Conservation (phyloP, 2,888 invertebrate species). For the Pristionchus maxplancki region DNA sequence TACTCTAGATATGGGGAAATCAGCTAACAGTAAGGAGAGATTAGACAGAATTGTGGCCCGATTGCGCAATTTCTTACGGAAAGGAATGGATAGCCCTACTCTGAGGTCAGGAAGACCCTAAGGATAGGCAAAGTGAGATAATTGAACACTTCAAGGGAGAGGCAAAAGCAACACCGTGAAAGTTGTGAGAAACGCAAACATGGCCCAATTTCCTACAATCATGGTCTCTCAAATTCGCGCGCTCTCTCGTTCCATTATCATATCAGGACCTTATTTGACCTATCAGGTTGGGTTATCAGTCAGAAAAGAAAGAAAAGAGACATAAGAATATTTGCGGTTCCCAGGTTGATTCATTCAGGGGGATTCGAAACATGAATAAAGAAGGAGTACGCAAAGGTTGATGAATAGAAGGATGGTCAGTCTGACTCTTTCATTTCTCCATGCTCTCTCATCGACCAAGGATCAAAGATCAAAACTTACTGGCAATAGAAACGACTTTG, state of each 20-base stretch:
- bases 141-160: slow-evolving; percentile 13
- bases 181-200: slow-evolving; percentile 35
- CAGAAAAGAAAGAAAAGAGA: neutral
- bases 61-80: slow-evolving; percentile 18
- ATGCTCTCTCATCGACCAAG: too few species aligned
- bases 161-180: slow-evolving; percentile 22
- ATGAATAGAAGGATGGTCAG: neutral
- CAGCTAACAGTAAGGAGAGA: neutral
- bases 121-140: neutral
- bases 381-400: neutral
- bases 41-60: neutral
- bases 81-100: neutral
- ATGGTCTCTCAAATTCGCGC: neutral
- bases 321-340: neutral
- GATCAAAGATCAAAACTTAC: neutral
- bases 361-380: slow-evolving; percentile 16
- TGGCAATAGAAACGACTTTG: neutral
- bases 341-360: neutral
- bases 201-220: neutral
- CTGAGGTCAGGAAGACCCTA: slow-evolving; percentile 11
- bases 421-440: too few species aligned
- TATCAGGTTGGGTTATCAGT: neutral
- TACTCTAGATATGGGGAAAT: too few species aligned
- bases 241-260: neutral
- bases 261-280: slow-evolving; percentile 35